These are phyloP conservation scores for Hydraecia micacea DNA, from an alignment of 2,888 invertebrate genomes.

Conservation along the genomic window DNA sequence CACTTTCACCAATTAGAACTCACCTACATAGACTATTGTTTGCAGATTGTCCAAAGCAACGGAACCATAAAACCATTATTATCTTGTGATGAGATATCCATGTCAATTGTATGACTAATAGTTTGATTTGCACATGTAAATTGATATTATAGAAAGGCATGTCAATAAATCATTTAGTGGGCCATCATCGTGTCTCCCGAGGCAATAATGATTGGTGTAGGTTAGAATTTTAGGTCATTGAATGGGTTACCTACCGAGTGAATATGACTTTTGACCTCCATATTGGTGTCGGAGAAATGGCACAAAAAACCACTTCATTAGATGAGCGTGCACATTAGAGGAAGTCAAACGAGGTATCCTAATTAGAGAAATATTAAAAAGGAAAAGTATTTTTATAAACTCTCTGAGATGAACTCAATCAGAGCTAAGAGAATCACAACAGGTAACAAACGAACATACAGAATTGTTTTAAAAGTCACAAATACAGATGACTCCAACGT, in stretches of 20 bases:
- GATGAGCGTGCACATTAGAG: conserved; percentile 13
- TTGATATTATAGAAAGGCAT: conserved; percentile 60
- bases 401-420: conserved; percentile 19
- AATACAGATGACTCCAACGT: conserved; percentile 31
- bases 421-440: background rate
- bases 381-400: background rate
- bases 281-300: conserved; percentile 35
- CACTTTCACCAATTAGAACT: conserved; percentile 72
- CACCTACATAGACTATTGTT: conserved; percentile 69
- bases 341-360: conserved; percentile 6
- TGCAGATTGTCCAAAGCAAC: conserved; percentile 62
- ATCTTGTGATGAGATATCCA: conserved; percentile 59
- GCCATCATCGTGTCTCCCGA: conserved; percentile 31
- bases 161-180: conserved; percentile 54
- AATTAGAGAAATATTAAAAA: background rate
- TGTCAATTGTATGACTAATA: conserved; percentile 64
- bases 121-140: conserved; percentile 62
- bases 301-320: conserved; percentile 32
- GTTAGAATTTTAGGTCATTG: conserved; percentile 39
- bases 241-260: conserved; percentile 50
- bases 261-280: conserved; percentile 52
- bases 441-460: background rate
- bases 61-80: conserved; percentile 64
- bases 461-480: conserved; percentile 11
- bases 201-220: conserved; percentile 43